phyloP scores from a whole-genome alignment of 2,113 vertebrate genomes.

The Scalopus aquaticus region DNA sequence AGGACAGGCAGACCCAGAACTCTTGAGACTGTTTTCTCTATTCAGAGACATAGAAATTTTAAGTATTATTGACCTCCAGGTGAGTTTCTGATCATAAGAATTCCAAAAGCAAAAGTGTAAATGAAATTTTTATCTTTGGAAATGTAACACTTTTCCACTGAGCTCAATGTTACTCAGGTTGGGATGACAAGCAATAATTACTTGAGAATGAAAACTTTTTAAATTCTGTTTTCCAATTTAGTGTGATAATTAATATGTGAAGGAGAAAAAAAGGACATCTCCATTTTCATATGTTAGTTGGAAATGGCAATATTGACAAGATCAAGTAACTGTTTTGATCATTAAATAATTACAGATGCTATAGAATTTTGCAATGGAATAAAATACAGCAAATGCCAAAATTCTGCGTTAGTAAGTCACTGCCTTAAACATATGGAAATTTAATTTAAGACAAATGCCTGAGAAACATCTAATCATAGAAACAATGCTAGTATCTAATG shows the following conservation, averaged over 20 bases:
- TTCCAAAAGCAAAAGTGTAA: constrained; percentile 13
- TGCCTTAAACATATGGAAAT: constrained; percentile 79
- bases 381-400: constrained; percentile 77
- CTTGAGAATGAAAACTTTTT: constrained; percentile 70
- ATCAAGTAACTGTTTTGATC: constrained; percentile 82
- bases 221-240: constrained; percentile 65
- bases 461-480: constrained; percentile 69
- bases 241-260: constrained; percentile 76
- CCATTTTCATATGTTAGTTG: constrained; percentile 73
- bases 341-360: constrained; percentile 83
- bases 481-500: constrained; percentile 67
- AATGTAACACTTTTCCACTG: constrained; percentile 46
- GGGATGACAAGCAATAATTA: constrained; percentile 69
- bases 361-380: constrained; percentile 78
- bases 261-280: constrained; percentile 73
- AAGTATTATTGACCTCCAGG: constrained; percentile 29
- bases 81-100: background rate
- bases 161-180: constrained; percentile 52
- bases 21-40: background rate
- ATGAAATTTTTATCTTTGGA: constrained; percentile 53
- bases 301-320: constrained; percentile 80
- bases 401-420: constrained; percentile 73
- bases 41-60: background rate
- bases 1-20: background rate
- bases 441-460: constrained; percentile 79